These are phyloP conservation scores for Lycaena phlaeas DNA, from an alignment of 2,888 invertebrate genomes.

Conservation along the genomic window DNA sequence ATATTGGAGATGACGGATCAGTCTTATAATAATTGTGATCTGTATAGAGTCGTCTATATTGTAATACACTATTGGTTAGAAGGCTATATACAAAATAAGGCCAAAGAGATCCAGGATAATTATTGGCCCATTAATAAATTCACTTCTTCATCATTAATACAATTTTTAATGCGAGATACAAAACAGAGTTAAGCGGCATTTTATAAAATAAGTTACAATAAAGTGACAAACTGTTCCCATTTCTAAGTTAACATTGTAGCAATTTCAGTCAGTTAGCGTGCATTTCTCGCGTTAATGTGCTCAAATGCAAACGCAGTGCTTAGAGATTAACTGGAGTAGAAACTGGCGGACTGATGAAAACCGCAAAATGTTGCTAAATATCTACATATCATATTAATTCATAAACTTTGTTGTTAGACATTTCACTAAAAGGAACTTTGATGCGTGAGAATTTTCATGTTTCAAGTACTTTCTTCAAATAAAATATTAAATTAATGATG, in stretches of 20 bases:
- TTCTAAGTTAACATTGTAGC: constrained; percentile 2
- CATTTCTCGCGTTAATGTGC: constrained; percentile 17
- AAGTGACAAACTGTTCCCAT: constrained; percentile 3
- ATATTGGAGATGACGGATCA: too few relatives aligned
- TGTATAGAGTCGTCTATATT: too few relatives aligned
- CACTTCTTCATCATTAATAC: too few relatives aligned
- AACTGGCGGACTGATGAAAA: constrained; percentile 17
- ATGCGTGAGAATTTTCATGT: not conserved
- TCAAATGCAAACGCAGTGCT: constrained; percentile 18
- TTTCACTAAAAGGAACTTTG: not conserved
- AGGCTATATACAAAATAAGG: too few relatives aligned
- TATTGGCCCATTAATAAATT: too few relatives aligned
- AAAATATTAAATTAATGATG: too few relatives aligned
- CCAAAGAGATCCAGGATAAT: too few relatives aligned
- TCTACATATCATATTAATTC: constrained; percentile 18
- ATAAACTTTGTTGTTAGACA: constrained; percentile 5
- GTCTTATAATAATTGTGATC: too few relatives aligned
- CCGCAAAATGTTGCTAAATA: constrained; percentile 18
- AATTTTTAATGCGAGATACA: too few relatives aligned
- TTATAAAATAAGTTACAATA: constrained; percentile 3
- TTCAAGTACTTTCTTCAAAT: not conserved
- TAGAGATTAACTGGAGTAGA: constrained; percentile 21
- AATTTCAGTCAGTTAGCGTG: constrained; percentile 9
- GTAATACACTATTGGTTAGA: too few relatives aligned
- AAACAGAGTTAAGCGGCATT: too few relatives aligned